Base-by-base conservation (phyloP, 1,140 invertebrate species). In the Diachasmimorpha longicaudata region DNA sequence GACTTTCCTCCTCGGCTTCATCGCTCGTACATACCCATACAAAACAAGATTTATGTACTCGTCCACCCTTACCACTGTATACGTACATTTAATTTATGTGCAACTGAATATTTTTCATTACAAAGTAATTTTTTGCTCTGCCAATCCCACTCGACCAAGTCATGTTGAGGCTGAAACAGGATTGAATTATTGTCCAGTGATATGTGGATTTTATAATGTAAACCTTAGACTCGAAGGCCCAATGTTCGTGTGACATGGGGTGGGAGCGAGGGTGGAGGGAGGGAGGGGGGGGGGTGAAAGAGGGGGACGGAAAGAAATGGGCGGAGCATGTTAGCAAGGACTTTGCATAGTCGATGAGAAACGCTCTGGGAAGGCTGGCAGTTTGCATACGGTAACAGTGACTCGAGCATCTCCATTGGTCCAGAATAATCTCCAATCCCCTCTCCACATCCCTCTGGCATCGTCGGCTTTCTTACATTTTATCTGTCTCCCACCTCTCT, bases 261-360 rank as follows among this genome's bases (percentile, higher is more conserved):
- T n/a, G n/a, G n/a, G n/a, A n/a, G n/a, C n/a, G n/a, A n/a, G n/a
- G n/a, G n/a, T n/a, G n/a, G n/a, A n/a, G n/a, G n/a, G n/a, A n/a
- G n/a, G n/a, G n/a, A n/a, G n/a, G n/a, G n/a, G n/a, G n/a, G n/a
- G n/a, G n/a, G n/a, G 58, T 63, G 21, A 63, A 8, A 25, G 48
- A 9, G n/a, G 48, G n/a, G 48, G 48, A n/a, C 2, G 23, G 21
- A 16, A 16, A 55, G 11, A 75, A 70, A 85, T 86, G 86, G 87
- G 86, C 86, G 86, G 86, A 87, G 85, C 85, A 70, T 81, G 78
- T 79, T 78, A 81, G 80, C 79, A 55, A 82, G 80, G 86, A 87
- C 81, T 88, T 89, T 88, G 86, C 87, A 88, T 89, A 89, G 83
- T 78, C 86, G 85, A 88, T 88, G 85, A 87, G 81, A 69, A 80